These are phyloP conservation scores for Cyprinodon diabolis DNA, from an alignment of 2,797 vertebrate genomes.

Conservation along the genomic window DNA sequence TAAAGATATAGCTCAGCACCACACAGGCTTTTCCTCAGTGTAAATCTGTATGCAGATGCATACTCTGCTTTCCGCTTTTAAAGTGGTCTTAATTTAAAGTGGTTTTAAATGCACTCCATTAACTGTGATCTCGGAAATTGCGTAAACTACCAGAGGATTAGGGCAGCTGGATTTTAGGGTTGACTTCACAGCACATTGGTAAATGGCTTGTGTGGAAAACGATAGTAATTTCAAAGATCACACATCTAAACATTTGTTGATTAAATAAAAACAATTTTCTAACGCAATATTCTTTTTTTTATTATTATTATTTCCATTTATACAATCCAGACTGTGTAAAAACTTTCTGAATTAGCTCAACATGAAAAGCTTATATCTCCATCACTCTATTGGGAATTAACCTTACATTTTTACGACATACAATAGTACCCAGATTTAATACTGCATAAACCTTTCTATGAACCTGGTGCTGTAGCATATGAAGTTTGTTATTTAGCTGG, in stretches of 20 bases:
- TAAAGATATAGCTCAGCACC: conserved; percentile 36
- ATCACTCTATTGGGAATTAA: neutral
- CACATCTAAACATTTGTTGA: neutral
- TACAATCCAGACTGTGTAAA: neutral
- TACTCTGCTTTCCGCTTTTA: conserved; percentile 17
- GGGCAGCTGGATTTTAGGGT: conserved; percentile 28
- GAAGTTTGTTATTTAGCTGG: neutral
- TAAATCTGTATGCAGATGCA: conserved; percentile 44
- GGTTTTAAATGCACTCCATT: conserved; percentile 57
- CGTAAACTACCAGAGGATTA: conserved; percentile 40
- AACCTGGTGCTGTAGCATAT: neutral
- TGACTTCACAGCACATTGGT: conserved; percentile 17
- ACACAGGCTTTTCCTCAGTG: conserved; percentile 23
- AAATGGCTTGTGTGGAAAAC: conserved; percentile 26
- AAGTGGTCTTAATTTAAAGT: conserved; percentile 55
- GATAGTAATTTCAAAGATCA: conserved; percentile 32
- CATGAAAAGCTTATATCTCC: neutral
- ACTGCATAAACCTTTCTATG: neutral
- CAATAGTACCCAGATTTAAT: neutral
- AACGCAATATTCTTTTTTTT: neutral
- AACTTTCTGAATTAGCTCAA: neutral
- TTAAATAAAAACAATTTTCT: neutral
- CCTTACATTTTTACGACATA: neutral
- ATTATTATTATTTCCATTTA: neutral
- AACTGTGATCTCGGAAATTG: conserved; percentile 40